Evolutionary conservation across 2,797 vertebrate genomes (phyloP).

Genomic region (Hydrolagus colliei): DNA sequence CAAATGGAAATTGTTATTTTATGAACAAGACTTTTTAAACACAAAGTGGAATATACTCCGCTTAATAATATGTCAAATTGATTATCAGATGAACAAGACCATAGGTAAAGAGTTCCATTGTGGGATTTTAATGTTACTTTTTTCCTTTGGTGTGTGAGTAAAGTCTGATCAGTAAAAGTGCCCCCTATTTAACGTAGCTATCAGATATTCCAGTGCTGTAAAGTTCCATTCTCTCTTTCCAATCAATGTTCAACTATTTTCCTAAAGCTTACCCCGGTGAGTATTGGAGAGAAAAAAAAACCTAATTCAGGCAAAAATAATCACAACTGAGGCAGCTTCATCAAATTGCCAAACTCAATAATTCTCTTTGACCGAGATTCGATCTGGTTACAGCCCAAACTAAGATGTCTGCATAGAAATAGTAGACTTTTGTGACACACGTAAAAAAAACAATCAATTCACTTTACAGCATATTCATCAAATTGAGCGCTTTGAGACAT

Average conservation of each 20-base stretch:
- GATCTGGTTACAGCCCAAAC: too few relatives aligned
- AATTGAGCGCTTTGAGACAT: background rate
- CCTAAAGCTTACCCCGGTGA: background rate
- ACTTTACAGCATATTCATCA: background rate
- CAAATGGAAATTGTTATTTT: slow-evolving; percentile 6
- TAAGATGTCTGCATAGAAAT: too few relatives aligned
- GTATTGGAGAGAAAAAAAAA: background rate
- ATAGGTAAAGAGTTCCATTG: slow-evolving; percentile 11
- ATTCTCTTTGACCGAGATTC: background rate
- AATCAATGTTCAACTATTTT: slow-evolving; percentile 15
- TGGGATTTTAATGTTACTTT: slow-evolving; percentile 10
- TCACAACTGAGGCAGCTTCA: background rate
- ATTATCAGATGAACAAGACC: background rate
- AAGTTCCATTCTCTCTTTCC: slow-evolving; percentile 27
- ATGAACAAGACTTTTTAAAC: background rate
- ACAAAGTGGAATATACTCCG: background rate
- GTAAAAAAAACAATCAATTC: background rate
- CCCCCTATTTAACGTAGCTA: slow-evolving; percentile 2
- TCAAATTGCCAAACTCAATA: background rate
- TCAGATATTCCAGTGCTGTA: background rate
- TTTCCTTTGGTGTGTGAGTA: background rate
- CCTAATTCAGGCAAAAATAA: background rate
- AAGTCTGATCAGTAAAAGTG: background rate
- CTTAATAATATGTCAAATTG: background rate
- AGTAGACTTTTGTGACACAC: too few relatives aligned